These are phyloP conservation scores for Formicarius rufipectus DNA, from an alignment of 2,113 vertebrate genomes.

Conservation along the genomic window DNA sequence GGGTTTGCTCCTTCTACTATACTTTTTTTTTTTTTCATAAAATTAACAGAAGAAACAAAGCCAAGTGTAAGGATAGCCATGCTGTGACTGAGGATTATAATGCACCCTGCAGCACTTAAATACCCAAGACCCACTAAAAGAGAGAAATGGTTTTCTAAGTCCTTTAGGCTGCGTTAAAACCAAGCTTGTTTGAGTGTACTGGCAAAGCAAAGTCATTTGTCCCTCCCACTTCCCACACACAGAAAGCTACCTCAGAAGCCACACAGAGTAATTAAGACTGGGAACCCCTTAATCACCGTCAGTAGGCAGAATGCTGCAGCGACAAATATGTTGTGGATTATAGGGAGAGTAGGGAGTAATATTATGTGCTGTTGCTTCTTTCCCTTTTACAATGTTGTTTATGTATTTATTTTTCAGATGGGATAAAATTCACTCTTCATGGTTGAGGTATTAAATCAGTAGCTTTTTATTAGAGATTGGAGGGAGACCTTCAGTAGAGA, in stretches of 20 bases:
- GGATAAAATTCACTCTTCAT: not conserved
- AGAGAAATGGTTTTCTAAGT: not conserved
- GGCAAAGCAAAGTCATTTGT: not conserved
- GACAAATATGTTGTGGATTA: not conserved
- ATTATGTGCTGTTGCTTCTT: not conserved
- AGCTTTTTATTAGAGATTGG: not conserved
- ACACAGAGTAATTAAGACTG: not conserved
- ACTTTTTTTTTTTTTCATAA: not conserved
- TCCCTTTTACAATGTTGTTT: not conserved
- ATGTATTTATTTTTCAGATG: conserved; percentile 11
- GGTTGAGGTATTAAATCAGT: conserved; percentile 17
- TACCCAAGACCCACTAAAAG: not conserved
- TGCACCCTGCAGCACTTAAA: not conserved
- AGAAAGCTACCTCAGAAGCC: not conserved
- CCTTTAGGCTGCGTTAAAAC: not conserved
- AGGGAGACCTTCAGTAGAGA: not conserved
- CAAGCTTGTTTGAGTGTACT: not conserved
- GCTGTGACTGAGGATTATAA: not conserved
- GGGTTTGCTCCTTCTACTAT: not conserved
- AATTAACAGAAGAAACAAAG: not conserved
- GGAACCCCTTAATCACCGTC: conserved; percentile 27
- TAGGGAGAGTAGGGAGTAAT: not conserved
- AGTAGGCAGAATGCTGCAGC: not conserved
- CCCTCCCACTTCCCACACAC: not conserved
- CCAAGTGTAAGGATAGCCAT: not conserved